phyloP scores from a whole-genome alignment of 2,113 vertebrate genomes.

The Piprites chloris region DNA sequence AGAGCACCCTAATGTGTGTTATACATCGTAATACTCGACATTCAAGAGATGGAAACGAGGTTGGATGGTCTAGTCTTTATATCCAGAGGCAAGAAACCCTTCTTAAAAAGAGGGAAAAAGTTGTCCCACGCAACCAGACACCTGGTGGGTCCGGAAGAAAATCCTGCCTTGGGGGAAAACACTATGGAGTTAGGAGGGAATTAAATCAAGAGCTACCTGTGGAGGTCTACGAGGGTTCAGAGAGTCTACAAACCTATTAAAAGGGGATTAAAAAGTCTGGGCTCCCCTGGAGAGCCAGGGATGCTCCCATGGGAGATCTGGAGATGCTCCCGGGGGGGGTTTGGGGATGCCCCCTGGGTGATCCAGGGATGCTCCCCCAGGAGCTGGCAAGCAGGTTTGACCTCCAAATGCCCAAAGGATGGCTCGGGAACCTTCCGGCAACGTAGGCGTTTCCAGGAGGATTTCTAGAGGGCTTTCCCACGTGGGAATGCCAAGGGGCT shows the following conservation, averaged over 20 bases:
- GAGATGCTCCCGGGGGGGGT: not conserved
- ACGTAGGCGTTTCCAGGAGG: not conserved
- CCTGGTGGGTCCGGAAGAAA: not conserved
- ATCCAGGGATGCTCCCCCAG: not conserved
- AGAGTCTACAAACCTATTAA: constrained; percentile 40
- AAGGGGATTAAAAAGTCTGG: constrained; percentile 21
- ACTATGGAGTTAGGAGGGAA: not conserved
- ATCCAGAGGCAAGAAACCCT: constrained; percentile 51
- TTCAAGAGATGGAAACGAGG: constrained; percentile 77
- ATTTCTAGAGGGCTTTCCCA: not conserved
- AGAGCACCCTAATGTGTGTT: constrained; percentile 76
- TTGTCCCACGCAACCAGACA: not conserved
- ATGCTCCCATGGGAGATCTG: not conserved
- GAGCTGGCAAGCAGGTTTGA: not conserved
- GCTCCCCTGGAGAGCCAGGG: not conserved
- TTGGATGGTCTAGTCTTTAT: constrained; percentile 56
- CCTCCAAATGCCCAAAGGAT: not conserved
- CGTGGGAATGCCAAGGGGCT: not conserved
- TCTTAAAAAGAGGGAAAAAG: constrained; percentile 13
- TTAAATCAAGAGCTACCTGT: constrained; percentile 34
- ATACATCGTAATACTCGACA: constrained; percentile 72
- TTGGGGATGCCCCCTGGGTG: not conserved
- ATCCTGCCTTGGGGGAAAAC: constrained; percentile 48
- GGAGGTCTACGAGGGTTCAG: not conserved
- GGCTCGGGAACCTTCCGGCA: not conserved